Evolutionary conservation across 2,888 invertebrate species (phyloP).

Genomic region (Ochropleura leucogaster): DNA sequence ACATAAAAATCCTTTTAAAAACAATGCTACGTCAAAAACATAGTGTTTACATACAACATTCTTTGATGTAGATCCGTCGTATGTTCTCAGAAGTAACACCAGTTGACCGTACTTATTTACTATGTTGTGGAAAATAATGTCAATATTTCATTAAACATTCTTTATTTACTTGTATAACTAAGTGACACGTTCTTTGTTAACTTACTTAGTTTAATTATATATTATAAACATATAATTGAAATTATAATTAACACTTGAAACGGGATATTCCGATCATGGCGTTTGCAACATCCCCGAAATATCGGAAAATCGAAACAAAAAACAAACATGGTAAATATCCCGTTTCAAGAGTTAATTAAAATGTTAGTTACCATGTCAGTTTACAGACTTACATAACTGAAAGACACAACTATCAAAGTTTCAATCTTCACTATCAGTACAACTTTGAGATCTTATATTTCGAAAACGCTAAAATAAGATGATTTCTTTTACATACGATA

Average conservation of each 20-base stretch:
- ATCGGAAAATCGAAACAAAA: no score
- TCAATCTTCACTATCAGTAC: background rate
- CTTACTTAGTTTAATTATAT: background rate
- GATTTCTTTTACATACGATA: no score
- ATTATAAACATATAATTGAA: no score
- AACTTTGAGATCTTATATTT: background rate
- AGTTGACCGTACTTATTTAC: constrained; percentile 29
- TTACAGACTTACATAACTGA: no score
- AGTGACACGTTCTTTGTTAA: constrained; percentile 2
- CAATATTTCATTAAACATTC: constrained; percentile 29
- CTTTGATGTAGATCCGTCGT: constrained; percentile 49
- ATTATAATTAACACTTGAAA: no score
- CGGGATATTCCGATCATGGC: no score
- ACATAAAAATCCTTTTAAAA: constrained; percentile 31
- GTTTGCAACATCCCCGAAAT: no score
- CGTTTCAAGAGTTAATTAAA: no score
- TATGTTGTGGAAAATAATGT: constrained; percentile 33
- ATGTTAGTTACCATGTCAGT: no score
- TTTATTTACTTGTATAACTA: constrained; percentile 16
- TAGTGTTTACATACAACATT: constrained; percentile 49
- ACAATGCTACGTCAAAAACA: constrained; percentile 35
- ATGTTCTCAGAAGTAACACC: constrained; percentile 60
- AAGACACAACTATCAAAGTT: background rate
- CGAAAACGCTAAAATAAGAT: no score
- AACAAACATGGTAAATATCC: no score